phyloP scores from a whole-genome alignment of 2,797 vertebrate species.

The Distichodus sexfasciatus region DNA sequence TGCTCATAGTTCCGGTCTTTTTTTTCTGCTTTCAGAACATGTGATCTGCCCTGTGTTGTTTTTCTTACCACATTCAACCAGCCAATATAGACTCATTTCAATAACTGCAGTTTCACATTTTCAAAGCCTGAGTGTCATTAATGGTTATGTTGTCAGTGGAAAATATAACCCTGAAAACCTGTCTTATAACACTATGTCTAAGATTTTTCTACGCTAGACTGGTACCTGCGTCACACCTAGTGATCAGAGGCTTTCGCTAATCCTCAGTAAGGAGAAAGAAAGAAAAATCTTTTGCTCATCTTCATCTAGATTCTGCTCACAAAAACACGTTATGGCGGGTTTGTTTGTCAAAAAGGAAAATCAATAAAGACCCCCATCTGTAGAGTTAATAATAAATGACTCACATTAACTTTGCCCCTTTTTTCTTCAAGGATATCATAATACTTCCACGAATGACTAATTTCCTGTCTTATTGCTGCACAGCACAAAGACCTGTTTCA shows the following conservation, averaged over 20 bases:
- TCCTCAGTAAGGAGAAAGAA: neutral
- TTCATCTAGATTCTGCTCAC: constrained; percentile 14
- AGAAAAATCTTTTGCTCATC: neutral
- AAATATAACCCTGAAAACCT: neutral
- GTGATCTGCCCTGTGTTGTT: neutral
- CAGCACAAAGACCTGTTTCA: constrained; percentile 20
- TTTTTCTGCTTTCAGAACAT: constrained; percentile 27
- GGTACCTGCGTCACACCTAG: neutral
- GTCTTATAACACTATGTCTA: too few relatives aligned
- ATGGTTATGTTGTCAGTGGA: neutral
- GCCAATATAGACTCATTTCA: constrained; percentile 7
- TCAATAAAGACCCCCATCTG: constrained; percentile 11
- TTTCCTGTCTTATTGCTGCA: constrained; percentile 17
- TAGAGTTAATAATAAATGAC: constrained; percentile 42
- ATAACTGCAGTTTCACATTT: neutral
- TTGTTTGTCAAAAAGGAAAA: constrained; percentile 26
- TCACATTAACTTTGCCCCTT: constrained; percentile 36
- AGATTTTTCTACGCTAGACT: too few relatives aligned
- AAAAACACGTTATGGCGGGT: constrained; percentile 18
- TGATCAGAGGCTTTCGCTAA: neutral
- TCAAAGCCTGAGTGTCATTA: neutral
- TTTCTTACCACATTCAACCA: neutral
- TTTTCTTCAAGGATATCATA: constrained; percentile 37
- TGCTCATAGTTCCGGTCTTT: too few relatives aligned
- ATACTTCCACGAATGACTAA: constrained; percentile 17